A percentile compares a stretch with the other conserved stretches of the same genome.
These are phyloP conservation scores for Pogonognathellus flavescens DNA, from an alignment of 1,140 invertebrate genomes.

Conservation along the genomic window DNA sequence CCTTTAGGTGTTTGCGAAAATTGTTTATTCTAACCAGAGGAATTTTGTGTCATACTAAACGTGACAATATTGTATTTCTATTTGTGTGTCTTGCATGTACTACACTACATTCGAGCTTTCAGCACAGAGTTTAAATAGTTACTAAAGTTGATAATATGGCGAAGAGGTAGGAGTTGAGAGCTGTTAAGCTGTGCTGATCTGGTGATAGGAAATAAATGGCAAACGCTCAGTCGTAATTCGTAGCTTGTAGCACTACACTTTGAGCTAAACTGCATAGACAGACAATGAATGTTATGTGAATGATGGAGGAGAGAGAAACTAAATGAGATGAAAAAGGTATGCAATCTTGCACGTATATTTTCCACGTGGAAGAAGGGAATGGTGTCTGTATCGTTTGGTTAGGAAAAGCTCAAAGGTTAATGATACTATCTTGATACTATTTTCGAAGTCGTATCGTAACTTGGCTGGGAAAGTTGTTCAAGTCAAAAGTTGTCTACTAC, in stretches of 20 bases:
- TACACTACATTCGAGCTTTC: background rate
- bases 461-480: background rate
- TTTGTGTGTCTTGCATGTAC: background rate
- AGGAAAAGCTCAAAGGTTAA: no score
- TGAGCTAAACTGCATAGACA: no score
- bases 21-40: background rate
- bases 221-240: background rate
- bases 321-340: conserved; percentile 38
- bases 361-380: background rate
- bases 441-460: background rate
- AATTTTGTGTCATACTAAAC: conserved; percentile 18
- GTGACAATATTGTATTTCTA: background rate
- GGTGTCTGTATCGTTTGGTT: background rate
- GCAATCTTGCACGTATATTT: background rate
- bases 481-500: conserved; percentile 19
- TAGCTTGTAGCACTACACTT: no score
- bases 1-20: background rate
- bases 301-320: conserved; percentile 9
- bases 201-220: background rate
- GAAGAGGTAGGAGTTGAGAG: background rate
- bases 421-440: conserved; percentile 22
- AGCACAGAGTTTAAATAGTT: no score
- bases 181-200: background rate
- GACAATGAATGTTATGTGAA: conserved; percentile 32
- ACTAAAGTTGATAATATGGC: background rate